phyloP scores from a whole-genome alignment of 2,888 invertebrate species.

The Andrena bicolor region DNA sequence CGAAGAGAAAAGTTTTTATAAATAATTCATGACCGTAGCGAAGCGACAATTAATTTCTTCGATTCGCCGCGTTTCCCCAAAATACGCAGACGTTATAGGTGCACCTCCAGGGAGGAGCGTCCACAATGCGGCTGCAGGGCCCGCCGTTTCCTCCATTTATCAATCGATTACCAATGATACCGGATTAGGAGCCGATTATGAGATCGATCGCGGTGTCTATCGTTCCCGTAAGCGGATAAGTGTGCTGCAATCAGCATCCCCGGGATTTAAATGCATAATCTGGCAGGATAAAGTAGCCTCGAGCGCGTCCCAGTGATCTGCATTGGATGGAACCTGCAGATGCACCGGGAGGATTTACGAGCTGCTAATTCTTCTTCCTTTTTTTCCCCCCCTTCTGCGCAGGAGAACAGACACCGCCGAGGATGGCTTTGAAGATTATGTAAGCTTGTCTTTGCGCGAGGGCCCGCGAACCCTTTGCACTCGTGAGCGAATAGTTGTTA shows the following conservation, averaged over 20 bases:
- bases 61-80: too few relatives aligned
- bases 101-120: too few relatives aligned
- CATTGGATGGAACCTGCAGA: conserved; percentile 8
- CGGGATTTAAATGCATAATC: conserved; percentile 50
- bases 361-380: neutral
- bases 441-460: neutral
- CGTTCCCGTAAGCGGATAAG: conserved; percentile 27
- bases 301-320: neutral
- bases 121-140: too few relatives aligned
- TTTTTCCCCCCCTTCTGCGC: neutral
- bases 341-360: neutral
- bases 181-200: conserved; percentile 32
- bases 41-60: too few relatives aligned
- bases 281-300: conserved; percentile 2
- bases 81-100: too few relatives aligned
- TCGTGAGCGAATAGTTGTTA: neutral
- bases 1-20: too few relatives aligned
- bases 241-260: conserved; percentile 18
- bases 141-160: conserved; percentile 3
- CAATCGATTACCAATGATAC: conserved; percentile 34
- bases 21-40: too few relatives aligned
- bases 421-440: neutral
- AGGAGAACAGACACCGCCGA: neutral
- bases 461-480: neutral
- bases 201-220: conserved; percentile 33